phyloP scores from a whole-genome alignment of 2,888 invertebrate genomes.

The Cataglyphis livida region DNA sequence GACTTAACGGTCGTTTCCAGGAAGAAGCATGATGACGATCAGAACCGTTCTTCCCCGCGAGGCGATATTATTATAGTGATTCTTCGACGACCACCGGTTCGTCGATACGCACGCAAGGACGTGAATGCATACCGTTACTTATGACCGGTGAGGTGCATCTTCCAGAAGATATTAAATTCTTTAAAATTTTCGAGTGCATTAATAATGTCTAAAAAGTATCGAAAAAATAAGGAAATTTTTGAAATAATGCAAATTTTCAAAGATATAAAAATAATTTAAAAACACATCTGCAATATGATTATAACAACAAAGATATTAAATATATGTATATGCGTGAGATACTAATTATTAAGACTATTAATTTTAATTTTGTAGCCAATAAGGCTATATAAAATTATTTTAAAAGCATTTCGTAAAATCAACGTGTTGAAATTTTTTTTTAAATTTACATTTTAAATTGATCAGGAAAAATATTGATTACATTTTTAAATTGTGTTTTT shows the following conservation, averaged over 20 bases:
- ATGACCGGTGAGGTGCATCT: neutral
- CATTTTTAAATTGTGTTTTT: neutral
- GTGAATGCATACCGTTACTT: slow-evolving; percentile 36
- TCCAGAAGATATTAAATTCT: neutral
- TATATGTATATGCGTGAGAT: neutral
- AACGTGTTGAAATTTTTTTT: neutral
- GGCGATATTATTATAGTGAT: slow-evolving; percentile 66
- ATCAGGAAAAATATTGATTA: neutral
- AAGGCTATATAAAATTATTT: neutral
- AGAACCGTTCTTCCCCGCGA: slow-evolving; percentile 57
- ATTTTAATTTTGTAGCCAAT: neutral
- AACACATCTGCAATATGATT: neutral
- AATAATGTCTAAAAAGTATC: neutral
- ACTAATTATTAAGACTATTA: neutral
- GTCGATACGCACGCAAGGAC: slow-evolving; percentile 62
- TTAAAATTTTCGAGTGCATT: neutral
- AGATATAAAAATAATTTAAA: neutral
- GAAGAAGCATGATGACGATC: slow-evolving; percentile 63
- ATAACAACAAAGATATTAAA: neutral
- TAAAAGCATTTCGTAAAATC: neutral
- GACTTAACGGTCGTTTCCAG: slow-evolving; percentile 65
- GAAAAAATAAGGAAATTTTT: neutral
- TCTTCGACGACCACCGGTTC: slow-evolving; percentile 46
- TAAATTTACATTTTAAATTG: neutral
- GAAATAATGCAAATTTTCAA: neutral